These are phyloP conservation scores for Chrysomela aeneicollis DNA, from an alignment of 2,888 invertebrate species.

Conservation along the genomic window DNA sequence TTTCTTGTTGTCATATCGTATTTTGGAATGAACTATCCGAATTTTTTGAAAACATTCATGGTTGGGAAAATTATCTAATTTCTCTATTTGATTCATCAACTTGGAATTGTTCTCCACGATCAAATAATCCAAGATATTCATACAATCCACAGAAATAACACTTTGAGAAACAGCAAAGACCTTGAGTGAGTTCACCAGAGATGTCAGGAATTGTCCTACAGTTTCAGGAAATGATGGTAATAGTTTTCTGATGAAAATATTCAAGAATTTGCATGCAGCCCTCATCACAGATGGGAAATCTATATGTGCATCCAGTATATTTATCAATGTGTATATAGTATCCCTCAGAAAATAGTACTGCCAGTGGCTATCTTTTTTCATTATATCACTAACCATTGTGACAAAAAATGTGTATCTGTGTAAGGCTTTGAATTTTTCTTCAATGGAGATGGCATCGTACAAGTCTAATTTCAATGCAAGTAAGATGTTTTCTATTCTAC, in stretches of 20 bases:
- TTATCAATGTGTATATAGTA: conserved; percentile 64
- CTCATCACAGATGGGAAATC: conserved; percentile 52
- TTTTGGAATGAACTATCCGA: conserved; percentile 50
- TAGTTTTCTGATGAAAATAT: conserved; percentile 60
- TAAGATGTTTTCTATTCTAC: conserved; percentile 53
- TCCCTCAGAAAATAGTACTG: conserved; percentile 67
- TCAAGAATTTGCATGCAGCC: conserved; percentile 59
- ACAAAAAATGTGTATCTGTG: conserved; percentile 66
- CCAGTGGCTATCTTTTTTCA: conserved; percentile 54
- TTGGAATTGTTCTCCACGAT: conserved; percentile 63
- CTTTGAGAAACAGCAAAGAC: conserved; percentile 43
- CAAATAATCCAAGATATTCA: conserved; percentile 64
- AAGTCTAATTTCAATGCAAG: conserved; percentile 56
- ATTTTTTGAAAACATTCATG: conserved; percentile 55
- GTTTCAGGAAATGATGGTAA: conserved; percentile 60
- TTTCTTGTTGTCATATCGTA: conserved; percentile 52
- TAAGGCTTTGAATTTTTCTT: conserved; percentile 65
- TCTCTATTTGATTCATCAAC: conserved; percentile 62
- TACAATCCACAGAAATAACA: conserved; percentile 56
- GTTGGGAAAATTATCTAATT: conserved; percentile 66
- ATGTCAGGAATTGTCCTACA: conserved; percentile 63
- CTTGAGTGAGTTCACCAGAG: conserved; percentile 65
- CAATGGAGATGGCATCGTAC: conserved; percentile 65
- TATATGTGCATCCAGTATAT: conserved; percentile 61
- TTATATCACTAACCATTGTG: conserved; percentile 59